Base-by-base conservation (phyloP, 2,113 vertebrate species). In the Ivindomyrus marchei region DNA sequence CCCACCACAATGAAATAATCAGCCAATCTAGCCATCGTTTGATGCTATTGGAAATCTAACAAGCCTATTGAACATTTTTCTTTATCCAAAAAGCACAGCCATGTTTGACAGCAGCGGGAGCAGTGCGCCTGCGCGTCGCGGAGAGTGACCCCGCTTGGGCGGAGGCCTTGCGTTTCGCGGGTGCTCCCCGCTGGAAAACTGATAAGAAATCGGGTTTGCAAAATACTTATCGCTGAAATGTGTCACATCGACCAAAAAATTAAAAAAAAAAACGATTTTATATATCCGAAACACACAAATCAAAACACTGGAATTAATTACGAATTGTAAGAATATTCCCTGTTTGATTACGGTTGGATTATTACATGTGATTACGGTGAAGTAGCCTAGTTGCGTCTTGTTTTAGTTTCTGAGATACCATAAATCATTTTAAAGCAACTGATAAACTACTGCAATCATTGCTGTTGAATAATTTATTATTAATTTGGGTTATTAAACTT, bases 1-100 rank as follows among this genome's bases (percentile, higher is more conserved):
- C 97, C 98, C 93, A 98, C 98, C 92, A 99, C 97, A 91, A 97
- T 97, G 93, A 99, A 98, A 94, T 99, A 99, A 94, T 99, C 98
- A 62, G 97, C 98, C 95, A 99, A 94, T 95, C 98, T 96, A 56
- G 97, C 97, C 98, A 98, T 99, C 95, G 96, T 96, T 96, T 94
- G 93, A 94, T 92, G 89, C 95, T 94, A 94, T 92, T 94, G 92
- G 93, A 95, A 47, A 92, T 93, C 93, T 93, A 93, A 92, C 95
- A 93, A 94, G 93, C 96, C 94, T 94, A 95, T 95, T 98, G 96
- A 99, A 97, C 98, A 98, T 99, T 97, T 97, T 97, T 94, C 96
- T 95, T 95, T 93, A 95, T 92, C 93, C 95, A 93, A 95, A 86
- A 95, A 95, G 94, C 96, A 91, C 98, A 97, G 98, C 98, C 98